Evolutionary conservation across 2,888 invertebrate species (phyloP).

Genomic region (Acanthosepion esculentum): DNA sequence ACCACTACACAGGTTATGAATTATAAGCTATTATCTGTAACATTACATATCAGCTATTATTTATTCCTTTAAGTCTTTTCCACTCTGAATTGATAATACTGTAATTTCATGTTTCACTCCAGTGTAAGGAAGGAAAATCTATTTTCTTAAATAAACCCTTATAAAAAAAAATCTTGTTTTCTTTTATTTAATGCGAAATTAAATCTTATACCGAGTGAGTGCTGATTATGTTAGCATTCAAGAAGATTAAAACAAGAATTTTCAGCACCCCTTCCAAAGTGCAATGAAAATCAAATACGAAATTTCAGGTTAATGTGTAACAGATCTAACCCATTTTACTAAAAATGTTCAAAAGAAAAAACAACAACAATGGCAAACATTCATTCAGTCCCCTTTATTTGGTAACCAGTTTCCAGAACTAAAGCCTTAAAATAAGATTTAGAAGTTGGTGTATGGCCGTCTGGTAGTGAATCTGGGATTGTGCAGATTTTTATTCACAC

Average conservation of each 20-base stretch:
- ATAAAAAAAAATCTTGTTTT: background rate
- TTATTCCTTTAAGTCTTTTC: no score
- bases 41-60: background rate
- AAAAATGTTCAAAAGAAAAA: no score
- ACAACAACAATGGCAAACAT: background rate
- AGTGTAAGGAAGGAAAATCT: background rate
- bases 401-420: background rate
- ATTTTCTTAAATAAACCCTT: background rate
- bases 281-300: no score
- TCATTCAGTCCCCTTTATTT: background rate
- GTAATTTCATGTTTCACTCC: no score
- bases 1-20: background rate
- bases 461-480: slow-evolving; percentile 77
- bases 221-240: no score
- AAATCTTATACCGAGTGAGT: no score
- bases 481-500: slow-evolving; percentile 77
- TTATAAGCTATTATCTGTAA: background rate
- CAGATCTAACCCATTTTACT: no score
- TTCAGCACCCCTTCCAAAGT: no score
- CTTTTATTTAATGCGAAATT: background rate
- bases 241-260: no score
- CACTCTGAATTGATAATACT: background rate
- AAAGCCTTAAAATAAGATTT: background rate
- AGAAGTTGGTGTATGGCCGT: slow-evolving; percentile 77
- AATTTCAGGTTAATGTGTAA: no score